Evolutionary conservation across 2,797 vertebrate species (phyloP).

Genomic region (Masticophis lateralis): DNA sequence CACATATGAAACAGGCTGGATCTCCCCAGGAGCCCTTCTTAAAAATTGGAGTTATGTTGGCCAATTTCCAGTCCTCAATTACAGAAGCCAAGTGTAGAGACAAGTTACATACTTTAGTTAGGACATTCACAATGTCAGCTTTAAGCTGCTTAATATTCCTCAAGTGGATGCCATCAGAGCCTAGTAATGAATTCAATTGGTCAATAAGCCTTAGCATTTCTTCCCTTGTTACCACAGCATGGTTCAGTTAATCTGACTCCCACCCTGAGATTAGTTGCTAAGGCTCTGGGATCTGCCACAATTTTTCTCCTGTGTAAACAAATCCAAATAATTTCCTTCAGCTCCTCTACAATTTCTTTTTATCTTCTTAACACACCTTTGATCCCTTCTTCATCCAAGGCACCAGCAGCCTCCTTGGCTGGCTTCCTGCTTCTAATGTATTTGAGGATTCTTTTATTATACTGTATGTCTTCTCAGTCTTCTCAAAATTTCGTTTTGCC

Average conservation of each 20-base stretch:
- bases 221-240: not conserved
- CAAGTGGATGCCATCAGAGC: not conserved
- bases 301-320: not conserved
- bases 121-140: not conserved
- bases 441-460: not conserved
- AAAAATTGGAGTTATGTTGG: not conserved
- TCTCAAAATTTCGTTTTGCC: not conserved
- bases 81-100: not conserved
- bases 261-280: not conserved
- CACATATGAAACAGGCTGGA: not conserved
- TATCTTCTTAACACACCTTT: not conserved
- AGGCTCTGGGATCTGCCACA: not conserved
- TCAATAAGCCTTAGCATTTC: not conserved
- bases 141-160: not conserved
- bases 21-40: not conserved
- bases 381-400: not conserved
- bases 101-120: not conserved
- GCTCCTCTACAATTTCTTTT: not conserved
- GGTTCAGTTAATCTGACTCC: not conserved
- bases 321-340: not conserved
- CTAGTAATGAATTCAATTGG: not conserved
- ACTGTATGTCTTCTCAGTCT: not conserved
- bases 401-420: not conserved
- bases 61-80: not conserved
- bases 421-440: not conserved